Evolutionary conservation across 2,113 vertebrate species (phyloP), one percentile per base, ranked within the genome.

Genomic region (Archocentrus centrarchus): DNA sequence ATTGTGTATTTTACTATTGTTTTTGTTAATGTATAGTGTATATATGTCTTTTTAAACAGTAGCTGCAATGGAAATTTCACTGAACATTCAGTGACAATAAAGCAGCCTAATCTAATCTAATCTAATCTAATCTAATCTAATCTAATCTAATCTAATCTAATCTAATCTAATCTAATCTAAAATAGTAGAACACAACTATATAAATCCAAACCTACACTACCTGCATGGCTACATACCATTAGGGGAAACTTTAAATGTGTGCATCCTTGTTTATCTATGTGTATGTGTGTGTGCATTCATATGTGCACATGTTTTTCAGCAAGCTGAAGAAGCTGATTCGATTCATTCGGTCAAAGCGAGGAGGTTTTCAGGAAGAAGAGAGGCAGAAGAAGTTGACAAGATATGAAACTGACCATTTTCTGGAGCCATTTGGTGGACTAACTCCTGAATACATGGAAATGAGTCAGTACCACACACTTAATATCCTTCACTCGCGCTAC

Each of bases 361-460:
- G 92, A 20, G 91, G 96, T 13, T 96, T 97, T 82, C 80, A 96
- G 1, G 98, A 97, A 91, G 97, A 98, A 17, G 97, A 98, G 88
- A 91, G 93, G 4, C 63, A 96, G 84, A 99, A 98, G 93, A 97
- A 91, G 87, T 94, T 96, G 35, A 97, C 97, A 87, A 97, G 97
- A 24, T 99, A 98, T 1, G 98, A 99, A 91, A 95, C 95, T 0
- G 98, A 99, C 81, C 96, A 97, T 89, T 97, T 98, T 80, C 95
- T 99, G 81, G 98, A 99, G 78, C 98, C 98, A 24, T 99, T 98
- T 2, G 97, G 96, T 6, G 98, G 98, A 5, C 96, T 99, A 39
- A 98, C 98, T 3, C 98, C 98, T 0, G 98, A 99, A 93, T 99
- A 99, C 85, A 99, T 99, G 98, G 98, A 99, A 93, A 99, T 99